phyloP scores from a whole-genome alignment of 2,113 vertebrate species.

The Phalacrocorax pelagicus region DNA sequence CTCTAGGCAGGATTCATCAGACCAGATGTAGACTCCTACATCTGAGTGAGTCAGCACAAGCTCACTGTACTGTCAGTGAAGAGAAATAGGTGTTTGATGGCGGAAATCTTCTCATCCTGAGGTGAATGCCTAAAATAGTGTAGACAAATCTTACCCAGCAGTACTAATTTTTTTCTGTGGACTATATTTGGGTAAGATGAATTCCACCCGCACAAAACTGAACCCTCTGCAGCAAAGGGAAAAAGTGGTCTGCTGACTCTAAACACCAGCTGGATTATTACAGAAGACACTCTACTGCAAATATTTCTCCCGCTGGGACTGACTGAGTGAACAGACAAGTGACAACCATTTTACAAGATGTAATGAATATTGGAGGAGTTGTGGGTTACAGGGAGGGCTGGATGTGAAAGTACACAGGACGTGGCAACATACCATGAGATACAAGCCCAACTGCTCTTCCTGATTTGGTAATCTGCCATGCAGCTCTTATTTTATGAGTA shows the following conservation, averaged over 20 bases:
- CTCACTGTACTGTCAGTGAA: background rate
- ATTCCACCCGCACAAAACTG: background rate
- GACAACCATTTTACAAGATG: background rate
- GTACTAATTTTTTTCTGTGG: background rate
- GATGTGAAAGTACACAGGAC: background rate
- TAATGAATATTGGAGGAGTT: background rate
- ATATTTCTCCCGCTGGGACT: conserved; percentile 11
- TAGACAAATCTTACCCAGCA: background rate
- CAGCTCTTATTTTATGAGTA: background rate
- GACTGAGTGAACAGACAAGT: background rate
- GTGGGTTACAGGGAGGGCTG: background rate
- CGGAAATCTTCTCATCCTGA: conserved; percentile 17
- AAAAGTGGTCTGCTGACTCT: background rate
- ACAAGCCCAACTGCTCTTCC: background rate
- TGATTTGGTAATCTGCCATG: background rate
- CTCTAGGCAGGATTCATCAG: background rate
- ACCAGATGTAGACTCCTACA: conserved; percentile 31
- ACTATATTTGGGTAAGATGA: conserved; percentile 35
- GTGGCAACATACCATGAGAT: background rate
- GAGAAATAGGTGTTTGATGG: conserved; percentile 22
- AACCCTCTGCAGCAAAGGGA: background rate
- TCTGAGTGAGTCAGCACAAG: conserved; percentile 31
- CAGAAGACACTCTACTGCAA: background rate
- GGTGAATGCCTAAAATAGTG: conserved; percentile 36
- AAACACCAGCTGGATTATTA: background rate